Base-by-base conservation (phyloP, 2,113 vertebrate species). In the Anser cygnoides region DNA sequence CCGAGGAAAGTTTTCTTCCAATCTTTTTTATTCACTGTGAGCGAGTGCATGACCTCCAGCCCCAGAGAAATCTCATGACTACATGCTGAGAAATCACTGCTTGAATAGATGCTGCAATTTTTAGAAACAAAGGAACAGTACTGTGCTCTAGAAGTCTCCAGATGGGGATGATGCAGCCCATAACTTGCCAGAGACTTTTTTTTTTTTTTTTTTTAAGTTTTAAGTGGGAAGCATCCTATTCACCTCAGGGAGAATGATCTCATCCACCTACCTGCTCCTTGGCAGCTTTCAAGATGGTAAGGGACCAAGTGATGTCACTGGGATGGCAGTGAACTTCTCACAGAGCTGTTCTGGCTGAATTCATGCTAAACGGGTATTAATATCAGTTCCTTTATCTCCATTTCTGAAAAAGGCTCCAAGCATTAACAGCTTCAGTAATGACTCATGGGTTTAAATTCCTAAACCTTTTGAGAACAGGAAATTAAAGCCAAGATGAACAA, bases 401-500 rank as follows among this genome's bases (percentile, higher is more conserved):
- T 73, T 94, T 88, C 70, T 88, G 89, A 90, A 95, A 94, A 89
- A 90, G 77, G 39, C 73, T 96, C 62, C 87, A 90, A 93, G 91
- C 89, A 95, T 94, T 94, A 95, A 88, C 86, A 92, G 92, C 63
- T 93, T 74, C 94, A 92, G 87, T 87, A 92, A 84, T 93, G 95
- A 97, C 93, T 97, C 93, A 97, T 91, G 77, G 82, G 58, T 71
- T 97, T 96, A 95, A 95, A 95, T 90, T 95, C 91, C 94, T 96
- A 96, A 97, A 93, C 92, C 92, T 91, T 95, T 94, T 87, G 87
- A 95, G 91, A 96, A 90, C 90, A 97, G 95, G 93, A 97, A 97
- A 96, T 97, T 89, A 97, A 97, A 97, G 95, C 92, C 95, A 97
- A 96, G 89, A 90, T 7, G 96, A 97, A 97, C 95, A 97, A 97